Base-by-base conservation (phyloP, 2,888 invertebrate genomes). In the Dermolepida albohirtum region DNA sequence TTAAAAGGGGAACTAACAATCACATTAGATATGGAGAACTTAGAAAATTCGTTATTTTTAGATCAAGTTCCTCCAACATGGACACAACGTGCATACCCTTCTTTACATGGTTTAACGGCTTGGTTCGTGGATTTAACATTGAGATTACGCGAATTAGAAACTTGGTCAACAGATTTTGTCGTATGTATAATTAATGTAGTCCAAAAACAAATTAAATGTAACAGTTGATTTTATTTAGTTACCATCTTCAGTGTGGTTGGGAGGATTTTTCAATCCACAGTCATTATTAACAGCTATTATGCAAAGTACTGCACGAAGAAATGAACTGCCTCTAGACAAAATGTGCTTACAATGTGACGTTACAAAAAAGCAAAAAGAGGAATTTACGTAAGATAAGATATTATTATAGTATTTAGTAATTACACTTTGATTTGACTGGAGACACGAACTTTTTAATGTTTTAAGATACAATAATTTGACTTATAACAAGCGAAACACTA, bases 251-350 rank as follows among this genome's bases (percentile, higher is more conserved):
- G 96, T 98, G 12, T 98, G 98, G 98, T 85, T 98, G 70, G 95
- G 94, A 11, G 98, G 97, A n/a, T 96, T 98, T 84, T 98, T 98
- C 86, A 98, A 98, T 83, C 98, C 97, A 0, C 97, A 98, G 84
- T 96, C 96, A 43, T 88, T 98, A 76, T 85, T 98, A 67, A 98
- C 98, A 0, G 97, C 98, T 54, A 97, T 98, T 77, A 97, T 98
- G 97, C 98, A 98, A 85, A 96, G 96, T 78, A 97, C 97, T 34
- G 97, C 97, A 0, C 87, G 97, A 34, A 90, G 93, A 79, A 95
- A 96, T 78, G 95, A 95, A 81, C 86, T 97, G 76, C 97, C 97
- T 0, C 86, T 98, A 50, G 97, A 98, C 84, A 96, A 97, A 85
- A 97, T 98, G 97, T 96, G 96, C 81, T 86, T 98, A 14, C 96